Evolutionary conservation across 2,888 invertebrate species (phyloP), one percentile per base, ranked within the genome.

Genomic region (Yponomeuta plumbellus): DNA sequence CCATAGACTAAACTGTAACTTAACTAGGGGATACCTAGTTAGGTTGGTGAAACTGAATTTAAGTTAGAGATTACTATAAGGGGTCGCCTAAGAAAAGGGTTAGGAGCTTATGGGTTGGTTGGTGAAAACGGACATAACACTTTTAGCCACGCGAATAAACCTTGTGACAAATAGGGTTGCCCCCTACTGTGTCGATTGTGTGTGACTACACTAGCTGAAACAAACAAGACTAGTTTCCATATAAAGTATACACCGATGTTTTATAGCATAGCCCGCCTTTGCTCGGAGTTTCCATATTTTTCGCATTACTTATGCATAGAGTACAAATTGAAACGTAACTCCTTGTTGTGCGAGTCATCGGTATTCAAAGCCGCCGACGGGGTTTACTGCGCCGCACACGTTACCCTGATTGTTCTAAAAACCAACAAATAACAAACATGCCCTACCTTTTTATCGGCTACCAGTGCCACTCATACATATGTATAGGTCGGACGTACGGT

Each of bases 221-320:
- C 21, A 44, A 63, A 63, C 63, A 63, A 40, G 44, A 44, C 63
- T 63, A 63, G 62, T 64, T 57, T 57, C 57, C 64, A 57, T 64
- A 64, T 64, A 86, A 88, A 86, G 86, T 86, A 85, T 80, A 84
- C 80, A 81, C 80, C 81, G 80, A 84, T 87, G 85, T 87, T 86
- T 87, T 87, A 86, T 82, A 85, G 80, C 85, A 80, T 85, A 80
- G 81, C 79, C 81, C 83, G 84, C 81, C 79, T 80, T 77, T 81
- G 76, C 73, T 82, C 77, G 76, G 80, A 78, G 84, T 85, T 83
- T 86, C 86, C 88, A 88, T 86, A 88, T 88, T 87, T 89, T 89
- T 85, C 86, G 82, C 86, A 91, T 91, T 89, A 90, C 82, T 88
- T 89, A 91, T 88, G 88, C 89, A 89, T 89, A 88, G 90, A 85